phyloP scores from a whole-genome alignment of 35 echinoderm and acorn worm genomes.

The Strongylocentrotus purpuratus region DNA sequence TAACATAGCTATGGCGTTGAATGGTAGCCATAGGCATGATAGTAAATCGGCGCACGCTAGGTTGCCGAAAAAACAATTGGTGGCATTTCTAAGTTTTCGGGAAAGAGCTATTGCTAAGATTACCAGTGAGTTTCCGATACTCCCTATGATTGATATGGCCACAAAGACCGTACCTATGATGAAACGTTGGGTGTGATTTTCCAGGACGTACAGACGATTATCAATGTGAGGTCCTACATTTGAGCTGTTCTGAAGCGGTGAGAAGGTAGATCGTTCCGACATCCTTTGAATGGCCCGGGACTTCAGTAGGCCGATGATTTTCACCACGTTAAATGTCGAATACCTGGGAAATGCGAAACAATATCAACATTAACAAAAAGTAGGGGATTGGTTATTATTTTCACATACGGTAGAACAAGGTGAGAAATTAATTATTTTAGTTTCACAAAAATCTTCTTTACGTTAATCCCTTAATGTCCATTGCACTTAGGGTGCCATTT shows the following conservation, averaged over 20 bases:
- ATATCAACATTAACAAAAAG: too few species aligned
- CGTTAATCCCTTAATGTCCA: too few species aligned
- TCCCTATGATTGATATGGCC: slow-evolving; percentile 14
- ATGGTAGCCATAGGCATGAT: slow-evolving; percentile 32
- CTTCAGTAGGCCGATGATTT: not conserved
- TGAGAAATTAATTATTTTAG: too few species aligned
- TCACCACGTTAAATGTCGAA: not conserved
- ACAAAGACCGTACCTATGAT: slow-evolving; percentile 1
- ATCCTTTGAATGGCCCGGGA: not conserved
- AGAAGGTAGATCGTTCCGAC: not conserved
- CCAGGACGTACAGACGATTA: not conserved
- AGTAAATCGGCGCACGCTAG: slow-evolving; percentile 55
- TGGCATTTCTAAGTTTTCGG: slow-evolving; percentile 54
- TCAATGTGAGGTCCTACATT: not conserved
- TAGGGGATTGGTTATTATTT: too few species aligned
- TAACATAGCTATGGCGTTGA: slow-evolving; percentile 44
- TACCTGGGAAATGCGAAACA: not conserved
- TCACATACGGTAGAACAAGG: too few species aligned
- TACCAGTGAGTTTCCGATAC: slow-evolving; percentile 31
- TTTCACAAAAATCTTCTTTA: too few species aligned
- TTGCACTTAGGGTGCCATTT: too few species aligned
- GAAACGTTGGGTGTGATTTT: not conserved
- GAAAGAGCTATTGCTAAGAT: slow-evolving; percentile 52
- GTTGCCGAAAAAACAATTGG: slow-evolving; percentile 64
- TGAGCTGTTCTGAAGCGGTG: not conserved